These are phyloP conservation scores for Galeopterus variegatus DNA, from an alignment of 2,113 vertebrate species.

Conservation along the genomic window DNA sequence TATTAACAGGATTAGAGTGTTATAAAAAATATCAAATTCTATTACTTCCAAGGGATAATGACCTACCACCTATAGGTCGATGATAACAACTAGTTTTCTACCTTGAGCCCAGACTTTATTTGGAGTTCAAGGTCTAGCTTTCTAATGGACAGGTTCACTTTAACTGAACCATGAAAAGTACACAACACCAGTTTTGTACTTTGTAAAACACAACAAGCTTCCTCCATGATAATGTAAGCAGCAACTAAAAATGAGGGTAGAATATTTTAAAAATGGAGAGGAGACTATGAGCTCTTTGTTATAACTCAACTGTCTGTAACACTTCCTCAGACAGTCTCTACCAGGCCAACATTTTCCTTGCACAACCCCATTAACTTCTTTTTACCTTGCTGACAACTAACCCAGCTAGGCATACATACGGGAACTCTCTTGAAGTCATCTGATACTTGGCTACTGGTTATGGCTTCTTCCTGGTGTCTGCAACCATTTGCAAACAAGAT, in stretches of 20 bases:
- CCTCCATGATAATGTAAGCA: background rate
- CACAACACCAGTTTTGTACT: background rate
- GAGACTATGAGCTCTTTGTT: background rate
- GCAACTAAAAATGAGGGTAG: background rate
- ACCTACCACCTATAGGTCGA: background rate
- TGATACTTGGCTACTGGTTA: background rate
- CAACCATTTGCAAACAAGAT: slow-evolving; percentile 6
- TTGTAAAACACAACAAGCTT: background rate
- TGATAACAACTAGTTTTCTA: background rate
- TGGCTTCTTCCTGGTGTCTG: background rate
- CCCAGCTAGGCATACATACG: background rate
- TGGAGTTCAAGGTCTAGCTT: background rate
- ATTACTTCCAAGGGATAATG: background rate
- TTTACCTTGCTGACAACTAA: background rate
- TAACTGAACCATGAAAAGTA: background rate
- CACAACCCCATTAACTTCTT: background rate
- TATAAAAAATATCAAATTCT: background rate
- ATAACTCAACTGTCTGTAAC: background rate
- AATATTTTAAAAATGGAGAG: background rate
- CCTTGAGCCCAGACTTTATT: background rate
- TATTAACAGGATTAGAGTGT: background rate
- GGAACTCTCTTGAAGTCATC: background rate
- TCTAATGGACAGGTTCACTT: background rate
- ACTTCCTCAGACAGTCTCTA: background rate
- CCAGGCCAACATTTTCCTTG: background rate